Evolutionary conservation across 1,140 invertebrate genomes (phyloP).

Genomic region (Danaus plexippus): DNA sequence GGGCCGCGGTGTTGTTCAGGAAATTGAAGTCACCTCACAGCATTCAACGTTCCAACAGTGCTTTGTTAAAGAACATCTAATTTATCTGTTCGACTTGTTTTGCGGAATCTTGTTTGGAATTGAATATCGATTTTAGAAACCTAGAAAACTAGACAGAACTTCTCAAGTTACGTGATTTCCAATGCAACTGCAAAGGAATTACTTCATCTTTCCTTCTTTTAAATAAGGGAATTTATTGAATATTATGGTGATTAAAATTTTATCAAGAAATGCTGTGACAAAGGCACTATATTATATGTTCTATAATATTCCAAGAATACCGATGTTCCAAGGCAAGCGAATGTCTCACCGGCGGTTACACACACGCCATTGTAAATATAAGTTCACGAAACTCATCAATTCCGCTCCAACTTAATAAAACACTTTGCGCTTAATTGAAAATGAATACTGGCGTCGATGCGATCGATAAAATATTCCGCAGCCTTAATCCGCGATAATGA

Average conservation of each 20-base stretch:
- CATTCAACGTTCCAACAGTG: slow-evolving; percentile 52
- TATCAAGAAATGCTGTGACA: too few relatives aligned
- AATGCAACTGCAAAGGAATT: too few relatives aligned
- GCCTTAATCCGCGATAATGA: slow-evolving; percentile 71
- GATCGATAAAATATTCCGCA: slow-evolving; percentile 70
- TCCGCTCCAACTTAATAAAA: slow-evolving; percentile 70
- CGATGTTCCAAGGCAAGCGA: slow-evolving; percentile 7
- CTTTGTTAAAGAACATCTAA: slow-evolving; percentile 67
- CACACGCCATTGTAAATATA: slow-evolving; percentile 68
- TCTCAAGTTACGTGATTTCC: too few relatives aligned
- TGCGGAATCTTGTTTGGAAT: slow-evolving; percentile 52
- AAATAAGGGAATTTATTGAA: too few relatives aligned
- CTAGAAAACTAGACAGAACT: background rate
- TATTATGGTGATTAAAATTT: too few relatives aligned
- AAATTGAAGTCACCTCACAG: slow-evolving; percentile 66
- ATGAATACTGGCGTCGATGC: slow-evolving; percentile 65
- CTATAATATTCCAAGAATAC: too few relatives aligned
- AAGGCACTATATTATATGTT: too few relatives aligned
- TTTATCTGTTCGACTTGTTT: slow-evolving; percentile 62
- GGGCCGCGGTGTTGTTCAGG: slow-evolving; percentile 50
- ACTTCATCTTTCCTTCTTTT: too few relatives aligned
- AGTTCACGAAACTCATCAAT: slow-evolving; percentile 71
- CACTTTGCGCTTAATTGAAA: slow-evolving; percentile 72
- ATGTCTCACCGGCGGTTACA: slow-evolving; percentile 27
- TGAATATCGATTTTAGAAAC: slow-evolving; percentile 57